Evolutionary conservation across 2,888 invertebrate genomes (phyloP).

Genomic region (Drosophila nr. perissopoda): DNA sequence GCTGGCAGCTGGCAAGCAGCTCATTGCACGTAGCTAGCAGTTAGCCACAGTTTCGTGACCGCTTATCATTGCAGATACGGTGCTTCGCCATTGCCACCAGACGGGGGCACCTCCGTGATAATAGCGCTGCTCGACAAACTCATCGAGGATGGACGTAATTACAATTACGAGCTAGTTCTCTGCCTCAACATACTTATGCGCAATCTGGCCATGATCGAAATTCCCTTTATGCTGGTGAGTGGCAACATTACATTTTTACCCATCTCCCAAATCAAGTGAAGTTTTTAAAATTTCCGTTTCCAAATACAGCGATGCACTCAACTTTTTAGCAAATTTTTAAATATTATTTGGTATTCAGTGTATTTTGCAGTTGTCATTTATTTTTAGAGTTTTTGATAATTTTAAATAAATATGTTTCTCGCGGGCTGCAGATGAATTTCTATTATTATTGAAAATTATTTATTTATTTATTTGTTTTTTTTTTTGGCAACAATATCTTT

Average conservation of each 20-base stretch:
- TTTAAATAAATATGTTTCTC: too few species aligned
- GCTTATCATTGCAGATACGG: conserved; percentile 86
- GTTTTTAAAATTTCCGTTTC: neutral
- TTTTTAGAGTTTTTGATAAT: too few species aligned
- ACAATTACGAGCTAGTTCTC: conserved; percentile 89
- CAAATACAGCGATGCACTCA: neutral
- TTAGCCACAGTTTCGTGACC: conserved; percentile 53
- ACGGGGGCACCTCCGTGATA: conserved; percentile 87
- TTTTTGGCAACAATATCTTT: neutral
- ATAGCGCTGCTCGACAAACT: conserved; percentile 89
- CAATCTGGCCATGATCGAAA: conserved; percentile 87
- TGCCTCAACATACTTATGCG: conserved; percentile 89
- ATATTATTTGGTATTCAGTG: neutral
- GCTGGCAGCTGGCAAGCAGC: conserved; percentile 19
- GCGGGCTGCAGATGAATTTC: too few species aligned
- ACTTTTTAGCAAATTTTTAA: neutral
- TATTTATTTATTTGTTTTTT: neutral
- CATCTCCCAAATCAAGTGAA: neutral
- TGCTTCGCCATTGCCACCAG: conserved; percentile 87
- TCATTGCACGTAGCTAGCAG: conserved; percentile 58
- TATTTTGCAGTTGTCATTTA: neutral
- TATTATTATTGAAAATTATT: neutral
- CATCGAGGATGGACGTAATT: conserved; percentile 87
- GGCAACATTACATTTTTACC: neutral
- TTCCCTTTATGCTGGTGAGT: conserved; percentile 85